Base-by-base conservation (phyloP, 2,888 invertebrate genomes). In the Chaitophorus viminalis region DNA sequence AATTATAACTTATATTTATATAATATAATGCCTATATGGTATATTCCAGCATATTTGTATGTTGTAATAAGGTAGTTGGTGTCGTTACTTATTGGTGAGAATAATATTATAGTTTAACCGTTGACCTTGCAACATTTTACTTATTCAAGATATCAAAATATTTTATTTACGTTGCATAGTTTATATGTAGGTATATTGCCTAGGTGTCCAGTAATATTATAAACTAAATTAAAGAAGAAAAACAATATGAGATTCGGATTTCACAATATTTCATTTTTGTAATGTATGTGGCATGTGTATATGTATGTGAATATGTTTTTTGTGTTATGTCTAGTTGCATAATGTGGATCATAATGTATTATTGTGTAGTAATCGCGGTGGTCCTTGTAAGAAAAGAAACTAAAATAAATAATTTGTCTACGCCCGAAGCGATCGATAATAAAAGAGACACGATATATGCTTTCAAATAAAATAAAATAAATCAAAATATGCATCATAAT, bases 321-420 rank as follows among this genome's bases (percentile, higher is more conserved):
- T 60, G 60, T 60, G 25, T 60, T 46, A 11, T 46, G 46, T 46
- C 0, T 60, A 46, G 31, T 84, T 84, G 65, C 76, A 65, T 76
- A 76, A 84, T 84, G 17, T 76, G 65, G 75, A 84, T 84, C 76
- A 84, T 46, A 76, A 76, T 84, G 36, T 75, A 83, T 60, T 31
- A 60, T 68, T 76, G 76, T 84, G 76, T 65, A 75, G 65, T 65
- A 84, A 76, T 83, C 54, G 11, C 17, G n/a, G 39, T 1, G 39
- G 65, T 75, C 39, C 39, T 83, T 75, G 39, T 75, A 75, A 36
- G 21, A 52, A 83, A 75, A 83, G 33, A 82, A 54, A 72, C 14
- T 54, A 75, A 83, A 74, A 83, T 83, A 29, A 82, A 54, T 52
- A 70, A 70, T 36, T 21, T n/a, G 82, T 29, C 18, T 31, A 31